Percentiles rank a stretch among this genome's conserved stretches.
Conservation (phyloP, 2,797 vertebrate species). For the Chaetophractus vellerosus region DNA sequence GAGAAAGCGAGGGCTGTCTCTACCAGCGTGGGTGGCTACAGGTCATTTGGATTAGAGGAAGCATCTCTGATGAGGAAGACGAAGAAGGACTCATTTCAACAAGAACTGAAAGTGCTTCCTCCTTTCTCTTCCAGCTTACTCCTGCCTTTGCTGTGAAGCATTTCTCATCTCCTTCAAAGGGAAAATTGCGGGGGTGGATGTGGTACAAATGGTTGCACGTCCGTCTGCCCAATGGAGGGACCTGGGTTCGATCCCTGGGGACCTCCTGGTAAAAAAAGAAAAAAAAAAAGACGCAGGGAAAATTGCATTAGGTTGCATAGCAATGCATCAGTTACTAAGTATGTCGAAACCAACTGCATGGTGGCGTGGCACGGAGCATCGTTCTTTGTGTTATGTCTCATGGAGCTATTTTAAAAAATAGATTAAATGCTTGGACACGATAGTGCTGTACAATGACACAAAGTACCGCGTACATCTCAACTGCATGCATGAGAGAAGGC, state of each 20-base stretch:
- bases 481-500: accelerated
- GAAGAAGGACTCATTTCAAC: neutral
- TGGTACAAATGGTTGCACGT: too few species aligned
- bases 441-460: neutral
- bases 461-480: too few species aligned
- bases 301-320: neutral
- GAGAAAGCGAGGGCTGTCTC: accelerated
- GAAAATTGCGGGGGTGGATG: too few species aligned
- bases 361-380: neutral
- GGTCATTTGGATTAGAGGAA: neutral
- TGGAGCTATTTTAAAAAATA: neutral
- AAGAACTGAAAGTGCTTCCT: neutral
- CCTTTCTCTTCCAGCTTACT: neutral
- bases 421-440: neutral
- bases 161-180: neutral
- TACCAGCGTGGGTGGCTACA: accelerated
- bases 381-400: neutral
- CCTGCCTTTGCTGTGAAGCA: too few species aligned
- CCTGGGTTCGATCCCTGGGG: too few species aligned
- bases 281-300: too few species aligned
- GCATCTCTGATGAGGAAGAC: neutral
- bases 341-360: neutral
- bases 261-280: too few species aligned
- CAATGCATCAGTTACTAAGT: neutral
- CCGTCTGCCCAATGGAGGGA: too few species aligned